phyloP scores from a whole-genome alignment of 2,113 vertebrate species.

The Elephas maximus region DNA sequence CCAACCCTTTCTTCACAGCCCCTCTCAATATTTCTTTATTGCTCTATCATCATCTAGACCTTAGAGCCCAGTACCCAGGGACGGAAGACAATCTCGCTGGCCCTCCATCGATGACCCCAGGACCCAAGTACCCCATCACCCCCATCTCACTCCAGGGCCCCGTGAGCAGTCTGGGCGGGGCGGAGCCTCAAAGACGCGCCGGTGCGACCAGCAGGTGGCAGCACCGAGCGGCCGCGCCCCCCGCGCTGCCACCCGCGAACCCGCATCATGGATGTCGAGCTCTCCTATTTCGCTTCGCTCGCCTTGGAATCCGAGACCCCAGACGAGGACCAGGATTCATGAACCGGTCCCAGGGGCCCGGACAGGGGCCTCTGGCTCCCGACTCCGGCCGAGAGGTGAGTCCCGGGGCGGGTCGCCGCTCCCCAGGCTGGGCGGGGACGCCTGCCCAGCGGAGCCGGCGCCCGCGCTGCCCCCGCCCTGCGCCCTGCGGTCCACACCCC shows the following conservation, averaged over 20 bases:
- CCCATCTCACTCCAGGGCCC: neutral
- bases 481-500: conserved; percentile 78
- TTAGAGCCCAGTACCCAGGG: neutral
- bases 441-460: neutral
- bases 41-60: neutral
- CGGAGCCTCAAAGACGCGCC: conserved; percentile 63
- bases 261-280: conserved; percentile 73
- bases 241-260: conserved; percentile 48
- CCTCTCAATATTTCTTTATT: neutral
- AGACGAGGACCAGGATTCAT: conserved; percentile 60
- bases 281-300: conserved; percentile 43
- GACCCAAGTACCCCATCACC: too few relatives aligned
- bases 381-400: conserved; percentile 79
- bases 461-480: conserved; percentile 69
- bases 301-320: conserved; percentile 56
- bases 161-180: neutral
- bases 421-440: conserved; percentile 67
- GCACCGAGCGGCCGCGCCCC: conserved; percentile 63
- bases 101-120: rapidly evolving
- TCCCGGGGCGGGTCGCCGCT: conserved; percentile 61
- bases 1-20: neutral
- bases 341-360: conserved; percentile 67
- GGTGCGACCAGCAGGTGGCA: conserved; percentile 82
- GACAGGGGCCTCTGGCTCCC: conserved; percentile 76
- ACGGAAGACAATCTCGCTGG: neutral